Base-by-base conservation (phyloP, 1,140 invertebrate species). In the Pachypeltis micranthus region DNA sequence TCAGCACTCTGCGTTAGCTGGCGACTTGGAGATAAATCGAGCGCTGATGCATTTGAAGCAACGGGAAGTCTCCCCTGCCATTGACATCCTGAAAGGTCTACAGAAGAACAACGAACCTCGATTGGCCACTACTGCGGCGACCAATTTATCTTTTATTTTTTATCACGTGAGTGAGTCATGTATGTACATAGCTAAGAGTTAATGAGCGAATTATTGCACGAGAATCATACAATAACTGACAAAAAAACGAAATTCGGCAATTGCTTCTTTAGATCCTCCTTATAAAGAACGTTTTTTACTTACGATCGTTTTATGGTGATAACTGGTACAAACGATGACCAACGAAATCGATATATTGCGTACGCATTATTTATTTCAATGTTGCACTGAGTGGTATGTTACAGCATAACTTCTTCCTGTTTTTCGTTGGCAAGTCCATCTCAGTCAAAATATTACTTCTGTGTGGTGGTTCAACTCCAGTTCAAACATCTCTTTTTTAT, bases 11-110 rank as follows among this genome's bases (percentile, higher is more conserved):
- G 78, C 82, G 66, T 72, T 96, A 28, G 90, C 91, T 19, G 87
- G 88, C 68, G 91, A 95, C 74, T 77, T 96, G 60, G 92, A 96
- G 76, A 90, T 97, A 63, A 94, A 93, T 72, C 96, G 95, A 76
- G 93, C 92, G 0, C 83, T 94, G 56, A 90, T 92, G 71, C 91
- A 86, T 74, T 75, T 97, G 16, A 86, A 90, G 65, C 88, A 91
- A 74, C 84, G 88, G 63, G 87, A 96, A 70, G 82, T 93, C 14
- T 76, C 81, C 51, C 81, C 87, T 72, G 87, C 93, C 0, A 85
- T 93, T 39, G 90, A 93, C 64, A 91, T 90, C 0, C 74, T 96
- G 23, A 91, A 91, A 75, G 85, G 85, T 63, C 95, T 96, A 74
- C 90, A 95, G 73, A 90, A 88, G 70, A 88, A 88, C 67, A 55